Percentiles rank a stretch among this genome's conserved stretches.
phyloP scores from a whole-genome alignment of 2,113 vertebrate species.

The Promerops cafer region DNA sequence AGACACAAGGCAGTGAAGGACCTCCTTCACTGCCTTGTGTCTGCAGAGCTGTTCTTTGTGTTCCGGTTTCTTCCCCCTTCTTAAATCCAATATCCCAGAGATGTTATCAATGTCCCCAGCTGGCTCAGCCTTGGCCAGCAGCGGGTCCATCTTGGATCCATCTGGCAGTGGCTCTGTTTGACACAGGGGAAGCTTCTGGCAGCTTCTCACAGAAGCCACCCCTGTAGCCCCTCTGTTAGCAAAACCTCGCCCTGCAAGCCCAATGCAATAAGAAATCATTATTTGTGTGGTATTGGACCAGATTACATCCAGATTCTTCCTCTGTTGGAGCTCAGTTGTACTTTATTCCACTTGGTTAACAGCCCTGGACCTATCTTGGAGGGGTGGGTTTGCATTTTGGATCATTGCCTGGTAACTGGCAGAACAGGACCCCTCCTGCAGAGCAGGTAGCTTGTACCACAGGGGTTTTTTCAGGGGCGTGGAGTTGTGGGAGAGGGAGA shows the following conservation, averaged over 20 bases:
- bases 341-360: background rate
- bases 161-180: background rate
- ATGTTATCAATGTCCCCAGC: background rate
- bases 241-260: background rate
- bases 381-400: background rate
- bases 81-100: background rate
- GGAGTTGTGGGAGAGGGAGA: background rate
- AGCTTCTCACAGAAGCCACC: background rate
- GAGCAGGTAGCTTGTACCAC: background rate
- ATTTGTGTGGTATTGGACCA: background rate
- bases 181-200: background rate
- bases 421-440: background rate
- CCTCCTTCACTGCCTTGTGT: background rate
- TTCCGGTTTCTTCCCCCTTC: background rate
- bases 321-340: background rate
- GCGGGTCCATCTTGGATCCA: accelerated
- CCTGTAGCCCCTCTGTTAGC: background rate
- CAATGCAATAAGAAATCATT: background rate
- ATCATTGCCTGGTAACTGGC: background rate
- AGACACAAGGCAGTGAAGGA: too few relatives aligned
- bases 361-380: background rate
- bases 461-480: background rate
- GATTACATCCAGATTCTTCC: background rate
- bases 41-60: background rate
- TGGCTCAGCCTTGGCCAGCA: background rate